phyloP scores from a whole-genome alignment of 2,797 vertebrate genomes.

The Leucoraja ocellata region DNA sequence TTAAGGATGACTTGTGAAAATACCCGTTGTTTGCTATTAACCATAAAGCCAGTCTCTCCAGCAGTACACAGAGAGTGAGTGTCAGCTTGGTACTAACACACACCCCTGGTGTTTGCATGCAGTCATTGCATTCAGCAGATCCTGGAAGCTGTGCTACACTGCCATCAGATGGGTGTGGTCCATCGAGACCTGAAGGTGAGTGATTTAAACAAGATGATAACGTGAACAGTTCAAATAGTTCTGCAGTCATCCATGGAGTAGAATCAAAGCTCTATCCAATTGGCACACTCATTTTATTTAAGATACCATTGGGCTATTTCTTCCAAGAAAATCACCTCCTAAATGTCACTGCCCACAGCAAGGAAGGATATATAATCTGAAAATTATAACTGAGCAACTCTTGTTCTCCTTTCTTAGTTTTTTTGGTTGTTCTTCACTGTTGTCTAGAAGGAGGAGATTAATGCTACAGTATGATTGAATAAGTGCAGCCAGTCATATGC shows the following conservation, averaged over 20 bases:
- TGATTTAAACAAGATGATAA: constrained; percentile 49
- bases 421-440: not conserved
- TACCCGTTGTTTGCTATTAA: constrained; percentile 46
- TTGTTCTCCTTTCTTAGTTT: not conserved
- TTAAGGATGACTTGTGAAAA: constrained; percentile 41
- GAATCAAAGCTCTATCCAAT: not conserved
- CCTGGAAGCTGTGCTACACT: constrained; percentile 94
- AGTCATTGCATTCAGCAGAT: constrained; percentile 99
- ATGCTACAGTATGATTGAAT: not conserved
- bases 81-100: constrained; percentile 79
- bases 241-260: constrained; percentile 26
- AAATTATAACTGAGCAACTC: not conserved
- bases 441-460: not conserved
- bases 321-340: too few relatives aligned
- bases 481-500: not conserved
- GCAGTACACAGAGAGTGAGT: constrained; percentile 65
- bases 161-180: constrained; percentile 97
- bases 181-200: constrained; percentile 97
- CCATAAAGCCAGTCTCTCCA: constrained; percentile 58
- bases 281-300: not conserved
- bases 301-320: not conserved
- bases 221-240: constrained; percentile 38
- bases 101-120: constrained; percentile 91
- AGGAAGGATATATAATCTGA: not conserved
- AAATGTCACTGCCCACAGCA: not conserved